Conservation (phyloP, 2,888 invertebrate genomes). For the Emmelina monodactyla region DNA sequence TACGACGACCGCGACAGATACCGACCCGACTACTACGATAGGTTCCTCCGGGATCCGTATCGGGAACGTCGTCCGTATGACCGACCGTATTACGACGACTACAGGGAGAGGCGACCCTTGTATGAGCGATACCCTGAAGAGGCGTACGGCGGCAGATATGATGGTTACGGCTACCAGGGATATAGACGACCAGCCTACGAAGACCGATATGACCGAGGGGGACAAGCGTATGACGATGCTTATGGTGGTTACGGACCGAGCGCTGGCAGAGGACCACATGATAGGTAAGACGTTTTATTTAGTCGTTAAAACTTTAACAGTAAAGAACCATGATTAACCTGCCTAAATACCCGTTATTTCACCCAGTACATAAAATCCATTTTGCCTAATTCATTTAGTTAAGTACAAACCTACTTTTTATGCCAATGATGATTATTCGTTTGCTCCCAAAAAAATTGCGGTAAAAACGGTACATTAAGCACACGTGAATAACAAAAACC, state of each 20-base stretch:
- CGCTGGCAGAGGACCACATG: constrained; percentile 48
- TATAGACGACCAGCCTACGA: constrained; percentile 35
- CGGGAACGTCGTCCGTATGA: constrained; percentile 36
- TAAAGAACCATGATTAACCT: no score
- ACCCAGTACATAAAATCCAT: no score
- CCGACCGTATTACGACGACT: constrained; percentile 35
- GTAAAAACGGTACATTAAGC: no score
- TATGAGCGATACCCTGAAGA: constrained; percentile 38
- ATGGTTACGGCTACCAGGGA: constrained; percentile 24
- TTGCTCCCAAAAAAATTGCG: no score
- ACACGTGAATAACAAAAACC: no score
- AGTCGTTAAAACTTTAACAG: no score
- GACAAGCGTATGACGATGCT: constrained; percentile 32
- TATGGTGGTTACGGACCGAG: constrained; percentile 42
- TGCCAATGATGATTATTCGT: no score
- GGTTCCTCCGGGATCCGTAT: constrained; percentile 45
- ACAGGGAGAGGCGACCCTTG: constrained; percentile 34
- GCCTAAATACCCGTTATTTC: no score
- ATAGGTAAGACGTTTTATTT: constrained; percentile 35
- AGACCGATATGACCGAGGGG: constrained; percentile 26
- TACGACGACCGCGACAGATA: constrained; percentile 48
- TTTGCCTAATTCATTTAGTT: no score
- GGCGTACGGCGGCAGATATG: constrained; percentile 26
- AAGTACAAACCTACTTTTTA: no score
- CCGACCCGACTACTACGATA: constrained; percentile 49